Base-by-base conservation (phyloP, 2,797 vertebrate species). In the Pogoniulus pusillus region DNA sequence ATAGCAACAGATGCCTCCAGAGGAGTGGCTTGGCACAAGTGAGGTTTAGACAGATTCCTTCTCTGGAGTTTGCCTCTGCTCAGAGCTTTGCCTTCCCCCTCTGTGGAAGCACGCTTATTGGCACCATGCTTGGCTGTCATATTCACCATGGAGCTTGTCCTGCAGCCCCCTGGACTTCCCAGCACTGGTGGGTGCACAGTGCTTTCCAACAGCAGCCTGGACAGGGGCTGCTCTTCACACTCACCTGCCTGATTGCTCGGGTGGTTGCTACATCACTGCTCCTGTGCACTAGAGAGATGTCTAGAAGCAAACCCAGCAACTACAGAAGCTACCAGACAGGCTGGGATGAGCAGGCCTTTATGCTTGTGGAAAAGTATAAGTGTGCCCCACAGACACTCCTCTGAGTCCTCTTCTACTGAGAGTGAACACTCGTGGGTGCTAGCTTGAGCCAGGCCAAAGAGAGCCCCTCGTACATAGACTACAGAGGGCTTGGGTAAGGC, bases 161-260 rank as follows among this genome's bases (percentile, higher is more conserved):
- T 82, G 24, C 29, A 41, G 12, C 23, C 7, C 17, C 16, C 55
- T 6, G 1, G 54, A 27, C 45, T 76, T 64, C 53, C 32, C 27
- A 12, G 41, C 13, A 69, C 14, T 0, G 1, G 10, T 6, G n/a
- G 22, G 5, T 6, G 0, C 51, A 45, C 19, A 15, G 20, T 5
- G 8, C 58, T 53, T 84, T 41, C 37, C 13, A 45, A 35, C 45
- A 65, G 22, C 13, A 32, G 14, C 8, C 7, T 47, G 16, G 39
- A 16, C 24, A 59, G 34, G 45, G 13, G 22, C 7, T 5, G 1
- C 2, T 35, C 54, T 75, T 76, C 71, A 29, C 34, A 70, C 23
- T 41, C 37, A 16, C 2, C 26, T 59, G 5, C 10, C 53, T 10
- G 3, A 19, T 22, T 41, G 43, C 17, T 34, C 1, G 1, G 6